These are phyloP conservation scores for Ciconia maguari DNA, from an alignment of 2,113 vertebrate genomes.

Conservation along the genomic window DNA sequence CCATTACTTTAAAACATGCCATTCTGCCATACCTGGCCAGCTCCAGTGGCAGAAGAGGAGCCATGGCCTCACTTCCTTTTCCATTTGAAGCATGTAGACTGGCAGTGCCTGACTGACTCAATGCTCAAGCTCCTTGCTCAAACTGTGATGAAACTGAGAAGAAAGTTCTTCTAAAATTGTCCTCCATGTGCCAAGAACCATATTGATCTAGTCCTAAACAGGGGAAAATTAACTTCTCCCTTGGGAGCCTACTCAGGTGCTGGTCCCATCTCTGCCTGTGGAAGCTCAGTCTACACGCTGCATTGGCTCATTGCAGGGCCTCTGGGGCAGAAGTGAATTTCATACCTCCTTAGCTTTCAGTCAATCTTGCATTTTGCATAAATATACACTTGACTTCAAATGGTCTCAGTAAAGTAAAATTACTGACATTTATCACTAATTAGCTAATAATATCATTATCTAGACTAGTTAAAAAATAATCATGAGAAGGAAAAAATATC, in stretches of 20 bases:
- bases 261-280: background rate
- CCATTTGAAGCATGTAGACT: background rate
- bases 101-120: background rate
- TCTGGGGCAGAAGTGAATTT: background rate
- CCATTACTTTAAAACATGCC: background rate
- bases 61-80: background rate
- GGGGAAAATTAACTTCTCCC: background rate
- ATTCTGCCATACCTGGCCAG: background rate
- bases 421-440: conserved; percentile 63
- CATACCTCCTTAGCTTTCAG: background rate
- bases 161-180: background rate
- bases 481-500: background rate
- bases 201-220: background rate
- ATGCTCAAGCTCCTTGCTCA: background rate
- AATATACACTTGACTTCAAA: background rate
- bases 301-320: background rate
- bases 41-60: background rate
- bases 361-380: background rate
- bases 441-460: conserved; percentile 55
- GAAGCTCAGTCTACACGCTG: rapidly evolving
- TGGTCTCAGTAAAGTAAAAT: conserved; percentile 45
- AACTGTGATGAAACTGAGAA: background rate
- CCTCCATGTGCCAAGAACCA: background rate
- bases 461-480: conserved; percentile 21
- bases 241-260: rapidly evolving